Evolutionary conservation across 2,888 invertebrate species (phyloP), one percentile per base, ranked within the genome.

Genomic region (Petrolisthes manimaculis): DNA sequence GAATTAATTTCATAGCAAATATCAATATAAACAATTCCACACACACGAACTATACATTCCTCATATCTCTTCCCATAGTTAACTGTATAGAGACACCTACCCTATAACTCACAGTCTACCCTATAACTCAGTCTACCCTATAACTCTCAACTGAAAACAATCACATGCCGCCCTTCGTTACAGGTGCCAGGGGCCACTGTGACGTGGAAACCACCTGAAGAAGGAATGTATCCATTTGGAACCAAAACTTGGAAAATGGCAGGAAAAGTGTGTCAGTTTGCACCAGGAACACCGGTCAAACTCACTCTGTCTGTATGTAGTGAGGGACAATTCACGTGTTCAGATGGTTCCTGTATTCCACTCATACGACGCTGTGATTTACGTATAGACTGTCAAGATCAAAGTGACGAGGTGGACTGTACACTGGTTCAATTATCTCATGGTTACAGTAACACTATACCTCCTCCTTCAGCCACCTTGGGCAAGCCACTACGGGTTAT

Each of bases 141-240:
- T 69, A 14, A 69, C 69, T 18, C n/a, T 2, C 69, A 75, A 1
- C n/a, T 24, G 12, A 75, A 9, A 37, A 37, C 37, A 37, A 2
- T 37, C 37, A 75, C 21, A 18, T 6, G 4, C 14, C 4, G 18
- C 18, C 21, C 6, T 14, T 6, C 21, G 9, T 61, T 84, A n/a
- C 53, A 86, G 86, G 77, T 53, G 18, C 67, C 75, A 0, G 74
- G 67, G 8, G 90, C 84, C 9, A 14, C 37, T 4, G 86, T 84
- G 14, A 53, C 80, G 6, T 90, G 85, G 84, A 80, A 51, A 5
- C 87, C 89, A 8, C 14, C 37, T 14, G 53, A 80, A 1, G 77
- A 82, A 14, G 89, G 83, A 53, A 79, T 67, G 56, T 90, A 90
- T 53, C 90, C 90, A 18, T 86, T 90, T 56, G 89, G 90, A 5